A percentile compares a stretch with the other conserved stretches of the same genome.
phyloP scores from a whole-genome alignment of 2,113 vertebrate genomes.

The Rhipidura dahli region DNA sequence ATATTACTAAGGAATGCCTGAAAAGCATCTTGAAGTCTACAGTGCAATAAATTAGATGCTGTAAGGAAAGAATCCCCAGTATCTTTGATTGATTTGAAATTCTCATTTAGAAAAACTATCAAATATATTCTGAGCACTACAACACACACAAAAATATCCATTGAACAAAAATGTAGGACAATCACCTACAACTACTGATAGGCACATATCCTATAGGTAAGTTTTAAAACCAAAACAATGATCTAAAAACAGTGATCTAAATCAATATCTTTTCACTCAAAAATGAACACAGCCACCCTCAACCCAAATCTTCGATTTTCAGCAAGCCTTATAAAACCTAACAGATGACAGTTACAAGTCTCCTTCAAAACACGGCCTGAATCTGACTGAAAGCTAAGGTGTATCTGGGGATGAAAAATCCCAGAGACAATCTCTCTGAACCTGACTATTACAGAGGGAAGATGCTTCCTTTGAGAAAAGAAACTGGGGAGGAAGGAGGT shows the following conservation, averaged over 20 bases:
- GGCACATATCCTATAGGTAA: not conserved
- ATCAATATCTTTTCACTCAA: not conserved
- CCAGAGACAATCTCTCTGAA: not conserved
- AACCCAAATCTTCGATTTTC: not conserved
- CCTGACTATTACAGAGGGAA: not conserved
- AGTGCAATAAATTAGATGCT: not conserved
- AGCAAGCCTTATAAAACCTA: not conserved
- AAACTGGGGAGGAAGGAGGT: not conserved
- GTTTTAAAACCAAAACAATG: not conserved
- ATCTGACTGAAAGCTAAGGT: not conserved
- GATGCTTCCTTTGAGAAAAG: not conserved
- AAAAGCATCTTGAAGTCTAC: not conserved
- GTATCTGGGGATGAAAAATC: not conserved
- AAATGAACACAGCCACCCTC: not conserved
- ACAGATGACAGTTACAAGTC: not conserved
- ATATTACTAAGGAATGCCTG: not conserved
- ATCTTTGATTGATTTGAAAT: not conserved
- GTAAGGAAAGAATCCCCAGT: not conserved
- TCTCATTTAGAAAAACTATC: not conserved
- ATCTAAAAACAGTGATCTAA: not conserved
- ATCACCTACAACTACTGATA: not conserved
- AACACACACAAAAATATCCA: not conserved
- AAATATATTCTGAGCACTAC: not conserved
- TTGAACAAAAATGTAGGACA: not conserved
- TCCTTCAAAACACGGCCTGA: not conserved